phyloP scores from a whole-genome alignment of 2,888 invertebrate genomes.

The Eucera pruinosa region DNA sequence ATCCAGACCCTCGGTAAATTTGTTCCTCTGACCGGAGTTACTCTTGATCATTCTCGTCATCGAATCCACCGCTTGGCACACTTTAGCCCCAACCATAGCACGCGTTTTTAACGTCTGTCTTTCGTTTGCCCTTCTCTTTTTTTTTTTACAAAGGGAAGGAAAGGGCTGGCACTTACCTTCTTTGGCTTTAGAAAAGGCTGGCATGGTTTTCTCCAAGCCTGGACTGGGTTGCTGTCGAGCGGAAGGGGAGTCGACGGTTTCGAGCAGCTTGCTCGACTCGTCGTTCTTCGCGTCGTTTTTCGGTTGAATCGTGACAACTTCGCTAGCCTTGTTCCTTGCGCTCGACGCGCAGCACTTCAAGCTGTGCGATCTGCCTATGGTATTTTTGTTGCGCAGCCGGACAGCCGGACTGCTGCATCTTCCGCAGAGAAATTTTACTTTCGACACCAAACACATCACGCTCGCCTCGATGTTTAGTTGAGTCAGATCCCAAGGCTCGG shows the following conservation, averaged over 20 bases:
- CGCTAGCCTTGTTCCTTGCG: constrained; percentile 60
- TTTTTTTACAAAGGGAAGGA: constrained; percentile 24
- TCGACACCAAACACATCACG: constrained; percentile 93
- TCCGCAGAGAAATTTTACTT: constrained; percentile 92
- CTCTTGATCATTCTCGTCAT: constrained; percentile 86
- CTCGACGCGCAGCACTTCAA: constrained; percentile 73
- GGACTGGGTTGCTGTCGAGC: constrained; percentile 66
- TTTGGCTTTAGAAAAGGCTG: constrained; percentile 81
- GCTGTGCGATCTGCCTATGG: constrained; percentile 75
- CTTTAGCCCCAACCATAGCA: constrained; percentile 63
- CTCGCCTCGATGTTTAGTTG: constrained; percentile 94
- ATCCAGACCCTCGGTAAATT: constrained; percentile 90
- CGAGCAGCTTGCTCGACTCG: constrained; percentile 79
- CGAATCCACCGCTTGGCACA: constrained; percentile 86
- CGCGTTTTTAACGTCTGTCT: too few relatives aligned
- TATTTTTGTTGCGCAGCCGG: constrained; percentile 86
- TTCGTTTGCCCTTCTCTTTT: too few relatives aligned
- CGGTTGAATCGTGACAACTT: constrained; percentile 82
- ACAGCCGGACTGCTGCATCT: constrained; percentile 90
- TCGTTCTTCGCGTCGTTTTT: constrained; percentile 78
- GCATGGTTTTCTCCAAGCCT: constrained; percentile 73
- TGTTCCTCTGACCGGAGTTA: constrained; percentile 86
- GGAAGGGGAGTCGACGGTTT: constrained; percentile 63
- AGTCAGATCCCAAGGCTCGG: constrained; percentile 94
- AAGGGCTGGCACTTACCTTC: constrained; percentile 74